Percentiles rank a stretch among this genome's conserved stretches.
Conservation (phyloP, 1,140 invertebrate species). For the Neodiprion lecontei region DNA sequence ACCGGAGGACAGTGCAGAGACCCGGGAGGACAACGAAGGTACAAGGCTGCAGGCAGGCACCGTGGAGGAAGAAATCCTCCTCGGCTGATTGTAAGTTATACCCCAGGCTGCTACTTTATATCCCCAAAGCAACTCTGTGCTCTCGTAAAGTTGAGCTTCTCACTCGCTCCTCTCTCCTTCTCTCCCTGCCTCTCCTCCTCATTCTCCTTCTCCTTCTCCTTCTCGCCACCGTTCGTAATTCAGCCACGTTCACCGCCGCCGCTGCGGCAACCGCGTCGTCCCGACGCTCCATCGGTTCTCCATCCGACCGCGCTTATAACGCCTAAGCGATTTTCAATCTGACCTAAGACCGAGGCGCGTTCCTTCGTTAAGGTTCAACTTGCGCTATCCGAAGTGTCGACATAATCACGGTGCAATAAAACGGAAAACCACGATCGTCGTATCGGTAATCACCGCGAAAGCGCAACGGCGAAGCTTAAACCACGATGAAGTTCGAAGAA, state of each 20-base stretch:
- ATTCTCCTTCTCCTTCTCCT: constrained; percentile 9
- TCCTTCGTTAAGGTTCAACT: no score
- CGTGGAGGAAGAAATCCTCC: constrained; percentile 32
- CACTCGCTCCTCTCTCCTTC: constrained; percentile 14
- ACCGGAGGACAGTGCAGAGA: no score
- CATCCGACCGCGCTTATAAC: background rate
- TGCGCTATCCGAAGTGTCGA: no score
- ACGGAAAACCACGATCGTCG: no score
- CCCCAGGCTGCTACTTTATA: constrained; percentile 60
- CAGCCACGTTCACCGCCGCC: background rate
- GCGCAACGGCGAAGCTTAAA: no score
- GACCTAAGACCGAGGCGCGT: no score
- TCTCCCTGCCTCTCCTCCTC: background rate
- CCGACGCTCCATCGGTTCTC: background rate
- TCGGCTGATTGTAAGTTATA: constrained; percentile 62
- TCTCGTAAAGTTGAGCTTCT: constrained; percentile 56
- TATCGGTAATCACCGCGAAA: no score
- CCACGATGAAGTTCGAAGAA: no score
- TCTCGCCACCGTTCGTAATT: constrained; percentile 1
- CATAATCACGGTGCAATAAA: no score
- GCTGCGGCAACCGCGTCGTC: no score
- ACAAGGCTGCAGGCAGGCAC: constrained; percentile 10
- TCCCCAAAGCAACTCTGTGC: constrained; percentile 55
- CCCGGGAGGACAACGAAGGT: no score
- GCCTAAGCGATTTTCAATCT: no score